Evolutionary conservation across 1,140 invertebrate species (phyloP).

Genomic region (Drosophila chauvacae): DNA sequence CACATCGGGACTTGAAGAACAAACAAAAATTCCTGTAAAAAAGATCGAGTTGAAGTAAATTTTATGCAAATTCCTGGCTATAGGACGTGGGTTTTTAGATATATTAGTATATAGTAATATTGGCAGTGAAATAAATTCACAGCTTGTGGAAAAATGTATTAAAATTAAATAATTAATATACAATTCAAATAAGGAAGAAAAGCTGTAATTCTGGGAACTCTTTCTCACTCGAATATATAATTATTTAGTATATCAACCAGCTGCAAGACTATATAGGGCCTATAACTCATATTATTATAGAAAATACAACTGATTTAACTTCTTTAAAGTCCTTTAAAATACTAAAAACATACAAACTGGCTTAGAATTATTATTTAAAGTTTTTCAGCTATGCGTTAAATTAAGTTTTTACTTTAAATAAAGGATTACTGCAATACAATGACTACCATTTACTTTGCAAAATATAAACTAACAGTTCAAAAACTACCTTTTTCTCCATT

Average conservation of each 20-base stretch:
- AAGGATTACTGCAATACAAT: too few species aligned
- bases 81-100: too few species aligned
- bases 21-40: constrained; percentile 69
- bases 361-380: background rate
- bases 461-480: background rate
- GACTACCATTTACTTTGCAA: background rate
- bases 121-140: too few species aligned
- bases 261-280: background rate
- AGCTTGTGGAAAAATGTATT: too few species aligned
- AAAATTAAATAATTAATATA: background rate
- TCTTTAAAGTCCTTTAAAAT: background rate
- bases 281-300: background rate
- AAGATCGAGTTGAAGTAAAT: background rate
- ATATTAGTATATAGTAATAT: too few species aligned
- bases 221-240: background rate
- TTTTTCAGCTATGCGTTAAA: background rate
- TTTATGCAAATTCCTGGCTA: background rate
- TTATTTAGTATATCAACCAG: too few species aligned
- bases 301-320: too few species aligned
- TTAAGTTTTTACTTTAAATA: background rate
- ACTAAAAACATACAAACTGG: too few species aligned
- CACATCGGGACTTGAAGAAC: constrained; percentile 54
- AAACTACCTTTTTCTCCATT: background rate
- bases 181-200: background rate
- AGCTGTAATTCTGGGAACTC: background rate